A percentile compares a stretch with the other conserved stretches of the same genome.
phyloP scores from a whole-genome alignment of 1,140 invertebrate species.

The Aethina tumida region DNA sequence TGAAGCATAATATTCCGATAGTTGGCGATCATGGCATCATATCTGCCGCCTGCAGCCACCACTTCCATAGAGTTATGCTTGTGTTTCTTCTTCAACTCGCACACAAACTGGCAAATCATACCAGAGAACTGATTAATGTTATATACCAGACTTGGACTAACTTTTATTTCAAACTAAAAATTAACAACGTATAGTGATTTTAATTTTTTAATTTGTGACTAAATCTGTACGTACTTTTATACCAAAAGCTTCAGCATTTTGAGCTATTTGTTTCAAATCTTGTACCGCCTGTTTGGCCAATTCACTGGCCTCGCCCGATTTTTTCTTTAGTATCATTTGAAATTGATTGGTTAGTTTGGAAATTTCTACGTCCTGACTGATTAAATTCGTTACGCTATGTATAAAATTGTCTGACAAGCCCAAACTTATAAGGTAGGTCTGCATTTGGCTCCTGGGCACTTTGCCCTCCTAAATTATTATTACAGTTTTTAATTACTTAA shows the following conservation, averaged over 20 bases:
- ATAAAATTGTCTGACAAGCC: slow-evolving; percentile 61
- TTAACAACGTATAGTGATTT: slow-evolving; percentile 1
- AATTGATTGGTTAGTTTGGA: slow-evolving; percentile 52
- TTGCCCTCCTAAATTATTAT: slow-evolving; percentile 43
- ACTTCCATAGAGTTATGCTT: slow-evolving; percentile 39
- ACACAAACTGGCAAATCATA: slow-evolving; percentile 61
- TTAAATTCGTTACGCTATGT: slow-evolving; percentile 54
- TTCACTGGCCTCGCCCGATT: slow-evolving; percentile 50
- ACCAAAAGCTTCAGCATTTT: slow-evolving; percentile 57
- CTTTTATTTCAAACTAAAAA: slow-evolving; percentile 47
- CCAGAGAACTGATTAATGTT: slow-evolving; percentile 58
- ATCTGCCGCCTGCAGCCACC: slow-evolving; percentile 40
- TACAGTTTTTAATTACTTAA: neutral
- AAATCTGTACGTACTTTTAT: slow-evolving; percentile 48
- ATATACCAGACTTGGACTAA: slow-evolving; percentile 54
- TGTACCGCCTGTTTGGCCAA: slow-evolving; percentile 58
- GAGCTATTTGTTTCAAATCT: slow-evolving; percentile 63
- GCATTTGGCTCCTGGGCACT: slow-evolving; percentile 56
- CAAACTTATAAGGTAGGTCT: slow-evolving; percentile 57
- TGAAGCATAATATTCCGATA: slow-evolving; percentile 32
- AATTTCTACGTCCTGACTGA: slow-evolving; percentile 61
- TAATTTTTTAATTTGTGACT: neutral
- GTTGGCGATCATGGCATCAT: slow-evolving; percentile 38
- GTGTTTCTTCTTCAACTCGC: slow-evolving; percentile 49
- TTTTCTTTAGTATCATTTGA: slow-evolving; percentile 49